These are phyloP conservation scores for Paguma larvata DNA, from an alignment of 2,797 vertebrate species.

Conservation along the genomic window DNA sequence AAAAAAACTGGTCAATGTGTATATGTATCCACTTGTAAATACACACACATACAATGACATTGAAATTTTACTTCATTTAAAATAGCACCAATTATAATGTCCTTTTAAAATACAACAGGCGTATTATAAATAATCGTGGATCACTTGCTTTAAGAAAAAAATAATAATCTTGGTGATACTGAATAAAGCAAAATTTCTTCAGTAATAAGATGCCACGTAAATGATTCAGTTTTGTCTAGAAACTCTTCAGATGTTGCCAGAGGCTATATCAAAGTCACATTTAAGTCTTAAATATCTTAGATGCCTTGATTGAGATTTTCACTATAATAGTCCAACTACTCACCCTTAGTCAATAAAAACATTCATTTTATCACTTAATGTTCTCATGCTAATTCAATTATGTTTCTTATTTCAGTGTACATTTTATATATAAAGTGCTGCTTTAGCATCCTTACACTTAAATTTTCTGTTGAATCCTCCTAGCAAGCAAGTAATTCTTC, in stretches of 20 bases:
- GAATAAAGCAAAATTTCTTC: slow-evolving; percentile 70
- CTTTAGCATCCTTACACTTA: not conserved
- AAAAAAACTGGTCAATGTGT: not conserved
- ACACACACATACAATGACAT: not conserved
- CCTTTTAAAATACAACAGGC: slow-evolving; percentile 44
- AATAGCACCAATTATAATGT: slow-evolving; percentile 44
- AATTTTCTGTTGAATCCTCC: slow-evolving; percentile 65
- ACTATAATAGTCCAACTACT: slow-evolving; percentile 64
- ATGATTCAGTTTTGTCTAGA: slow-evolving; percentile 50
- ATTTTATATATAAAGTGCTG: slow-evolving; percentile 61
- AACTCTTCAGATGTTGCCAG: slow-evolving; percentile 57
- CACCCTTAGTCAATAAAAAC: slow-evolving; percentile 78
- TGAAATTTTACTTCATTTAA: slow-evolving; percentile 65
- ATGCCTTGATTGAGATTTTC: slow-evolving; percentile 70
- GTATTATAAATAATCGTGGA: slow-evolving; percentile 1
- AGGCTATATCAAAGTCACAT: slow-evolving; percentile 66
- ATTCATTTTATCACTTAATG: slow-evolving; percentile 75
- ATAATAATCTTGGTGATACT: slow-evolving; percentile 59
- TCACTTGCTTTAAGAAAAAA: slow-evolving; percentile 68
- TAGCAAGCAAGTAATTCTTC: slow-evolving; percentile 62
- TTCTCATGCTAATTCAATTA: slow-evolving; percentile 77
- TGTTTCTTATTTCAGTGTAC: slow-evolving; percentile 70
- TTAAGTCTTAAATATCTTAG: slow-evolving; percentile 65
- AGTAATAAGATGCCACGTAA: slow-evolving; percentile 67
- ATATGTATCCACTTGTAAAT: not conserved